Evolutionary conservation across 1,140 invertebrate genomes (phyloP).

Genomic region (Heliconius hermathena): DNA sequence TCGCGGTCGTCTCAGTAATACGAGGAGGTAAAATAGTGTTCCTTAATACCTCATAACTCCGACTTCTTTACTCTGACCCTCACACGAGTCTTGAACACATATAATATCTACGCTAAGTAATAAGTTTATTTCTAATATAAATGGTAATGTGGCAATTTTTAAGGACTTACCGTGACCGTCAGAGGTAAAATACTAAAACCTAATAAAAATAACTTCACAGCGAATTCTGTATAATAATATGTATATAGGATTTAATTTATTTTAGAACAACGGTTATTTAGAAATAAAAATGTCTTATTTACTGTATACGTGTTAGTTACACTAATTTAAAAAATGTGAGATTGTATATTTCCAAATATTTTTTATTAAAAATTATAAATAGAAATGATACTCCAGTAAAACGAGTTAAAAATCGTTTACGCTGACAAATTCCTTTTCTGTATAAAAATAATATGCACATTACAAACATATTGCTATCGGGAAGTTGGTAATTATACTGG

Average conservation of each 20-base stretch:
- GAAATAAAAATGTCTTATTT: no score
- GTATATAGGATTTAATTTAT: slow-evolving; percentile 4
- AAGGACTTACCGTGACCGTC: slow-evolving; percentile 17
- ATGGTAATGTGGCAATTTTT: slow-evolving; percentile 65
- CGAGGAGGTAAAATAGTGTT: slow-evolving; percentile 14
- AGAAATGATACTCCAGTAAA: no score
- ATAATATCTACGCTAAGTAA: slow-evolving; percentile 23
- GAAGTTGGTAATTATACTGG: no score
- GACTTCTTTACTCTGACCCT: slow-evolving; percentile 14
- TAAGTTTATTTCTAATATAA: slow-evolving; percentile 72
- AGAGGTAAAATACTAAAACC: slow-evolving; percentile 43
- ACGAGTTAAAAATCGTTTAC: no score
- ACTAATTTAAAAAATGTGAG: no score
- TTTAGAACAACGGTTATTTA: no score
- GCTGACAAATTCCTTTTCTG: no score
- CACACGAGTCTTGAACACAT: slow-evolving; percentile 15
- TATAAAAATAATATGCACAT: no score
- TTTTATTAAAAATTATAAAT: no score
- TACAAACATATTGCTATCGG: no score
- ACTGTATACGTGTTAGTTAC: no score
- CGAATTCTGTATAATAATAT: slow-evolving; percentile 6
- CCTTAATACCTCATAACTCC: slow-evolving; percentile 19
- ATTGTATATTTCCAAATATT: no score
- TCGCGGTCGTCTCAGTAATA: background rate
- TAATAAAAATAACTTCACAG: slow-evolving; percentile 46